A percentile compares a stretch with the other conserved stretches of the same genome.
Conservation (phyloP, 2,888 invertebrate species). For the Lasioglossum vierecki region DNA sequence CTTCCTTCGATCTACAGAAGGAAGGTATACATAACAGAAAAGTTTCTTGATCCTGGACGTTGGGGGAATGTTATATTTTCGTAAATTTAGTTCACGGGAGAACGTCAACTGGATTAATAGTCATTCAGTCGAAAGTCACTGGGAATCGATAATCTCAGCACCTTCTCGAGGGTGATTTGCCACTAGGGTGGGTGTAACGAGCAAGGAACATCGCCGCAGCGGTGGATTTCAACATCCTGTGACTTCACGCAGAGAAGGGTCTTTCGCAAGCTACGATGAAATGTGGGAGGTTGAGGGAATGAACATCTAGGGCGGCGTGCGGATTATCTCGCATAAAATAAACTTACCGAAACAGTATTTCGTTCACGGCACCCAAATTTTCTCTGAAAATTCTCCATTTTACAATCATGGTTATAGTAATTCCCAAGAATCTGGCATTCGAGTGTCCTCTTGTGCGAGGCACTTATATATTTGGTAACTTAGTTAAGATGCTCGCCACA, state of each 20-base stretch:
- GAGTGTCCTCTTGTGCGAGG: no score
- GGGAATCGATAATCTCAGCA: slow-evolving; percentile 57
- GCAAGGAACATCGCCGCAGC: slow-evolving; percentile 51
- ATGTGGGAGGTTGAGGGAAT: slow-evolving; percentile 44
- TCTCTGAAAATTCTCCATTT: neutral
- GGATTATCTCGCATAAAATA: slow-evolving; percentile 43
- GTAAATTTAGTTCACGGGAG: neutral
- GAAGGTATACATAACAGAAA: neutral
- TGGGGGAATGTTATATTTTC: neutral
- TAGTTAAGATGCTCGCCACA: no score
- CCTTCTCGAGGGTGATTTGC: slow-evolving; percentile 44
- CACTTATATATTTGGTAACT: no score
- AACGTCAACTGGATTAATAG: slow-evolving; percentile 30
- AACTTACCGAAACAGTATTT: neutral
- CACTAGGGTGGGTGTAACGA: slow-evolving; percentile 49
- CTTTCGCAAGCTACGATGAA: slow-evolving; percentile 35
- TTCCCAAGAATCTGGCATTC: neutral
- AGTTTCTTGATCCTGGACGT: neutral
- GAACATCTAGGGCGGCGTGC: slow-evolving; percentile 21
- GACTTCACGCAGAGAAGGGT: slow-evolving; percentile 42
- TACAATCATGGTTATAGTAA: neutral
- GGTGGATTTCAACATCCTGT: slow-evolving; percentile 57
- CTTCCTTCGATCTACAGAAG: neutral
- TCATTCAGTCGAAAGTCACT: slow-evolving; percentile 44
- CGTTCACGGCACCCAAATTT: neutral